A percentile compares a stretch with the other conserved stretches of the same genome.
Conservation (phyloP, 92 coral and sea anemone genomes). For the Heteractis magnifica region DNA sequence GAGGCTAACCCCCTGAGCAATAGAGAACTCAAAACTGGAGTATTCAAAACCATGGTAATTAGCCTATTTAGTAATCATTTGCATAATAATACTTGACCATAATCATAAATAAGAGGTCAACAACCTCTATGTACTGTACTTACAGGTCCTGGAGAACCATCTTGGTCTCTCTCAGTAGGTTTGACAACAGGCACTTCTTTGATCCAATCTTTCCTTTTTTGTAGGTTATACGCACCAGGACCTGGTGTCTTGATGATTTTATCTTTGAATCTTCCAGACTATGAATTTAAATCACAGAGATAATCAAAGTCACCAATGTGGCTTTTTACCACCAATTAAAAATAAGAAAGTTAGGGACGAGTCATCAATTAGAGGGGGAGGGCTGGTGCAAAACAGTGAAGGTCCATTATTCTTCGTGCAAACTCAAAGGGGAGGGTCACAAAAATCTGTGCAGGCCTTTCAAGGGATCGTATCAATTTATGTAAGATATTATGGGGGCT, state of each 20-base stretch:
- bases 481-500: no score
- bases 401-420: no score
- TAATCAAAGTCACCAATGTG: not conserved
- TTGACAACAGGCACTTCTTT: constrained; percentile 55
- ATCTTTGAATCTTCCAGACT: constrained; percentile 72
- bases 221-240: constrained; percentile 93
- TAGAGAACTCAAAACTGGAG: no score
- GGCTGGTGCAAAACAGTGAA: no score
- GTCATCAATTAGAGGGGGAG: no score
- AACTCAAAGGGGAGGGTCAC: no score
- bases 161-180: constrained; percentile 49
- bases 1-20: no score
- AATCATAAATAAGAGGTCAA: not conserved
- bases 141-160: constrained; percentile 51
- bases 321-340: not conserved
- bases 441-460: no score
- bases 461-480: no score
- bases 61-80: no score
- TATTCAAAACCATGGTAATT: no score
- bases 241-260: constrained; percentile 72
- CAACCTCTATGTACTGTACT: constrained; percentile 1
- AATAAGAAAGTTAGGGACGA: not conserved
- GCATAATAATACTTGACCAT: no score
- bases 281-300: not conserved
- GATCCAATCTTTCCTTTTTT: constrained; percentile 88